These are phyloP conservation scores for Phyllotis vaccarum DNA, from an alignment of 2,797 vertebrate genomes.

Conservation along the genomic window DNA sequence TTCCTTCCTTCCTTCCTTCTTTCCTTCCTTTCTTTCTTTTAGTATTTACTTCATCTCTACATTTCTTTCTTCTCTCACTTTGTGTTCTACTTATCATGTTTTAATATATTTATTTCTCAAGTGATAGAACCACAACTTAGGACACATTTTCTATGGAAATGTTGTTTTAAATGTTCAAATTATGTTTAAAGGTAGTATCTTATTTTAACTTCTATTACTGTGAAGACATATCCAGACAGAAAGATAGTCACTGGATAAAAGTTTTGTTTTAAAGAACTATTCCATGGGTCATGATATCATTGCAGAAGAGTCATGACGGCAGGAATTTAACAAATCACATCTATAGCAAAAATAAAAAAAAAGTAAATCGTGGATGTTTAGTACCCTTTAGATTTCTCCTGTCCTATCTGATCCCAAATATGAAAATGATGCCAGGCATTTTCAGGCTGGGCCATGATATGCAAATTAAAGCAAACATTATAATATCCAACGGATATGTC, in stretches of 20 bases:
- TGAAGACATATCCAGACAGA: not conserved
- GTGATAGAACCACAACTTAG: not conserved
- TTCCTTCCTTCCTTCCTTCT: too few species aligned
- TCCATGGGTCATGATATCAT: not conserved
- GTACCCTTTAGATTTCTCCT: not conserved
- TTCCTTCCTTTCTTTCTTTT: too few species aligned
- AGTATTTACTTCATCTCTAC: not conserved
- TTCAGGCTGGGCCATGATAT: not conserved
- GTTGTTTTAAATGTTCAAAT: conserved; percentile 16
- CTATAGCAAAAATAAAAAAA: not conserved
- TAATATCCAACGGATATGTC: not conserved
- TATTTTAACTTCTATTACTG: not conserved
- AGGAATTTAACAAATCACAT: not conserved
- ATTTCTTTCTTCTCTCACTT: fast-evolving
- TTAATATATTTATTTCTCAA: not conserved
- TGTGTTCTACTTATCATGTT: fast-evolving
- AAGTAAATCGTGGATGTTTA: not conserved
- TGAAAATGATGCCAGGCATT: too few species aligned
- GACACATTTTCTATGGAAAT: not conserved
- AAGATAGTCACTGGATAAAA: not conserved
- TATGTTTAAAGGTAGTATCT: not conserved
- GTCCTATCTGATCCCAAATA: not conserved
- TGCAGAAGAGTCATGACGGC: not conserved
- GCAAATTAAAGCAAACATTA: not conserved
- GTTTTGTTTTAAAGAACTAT: too few species aligned